Percentiles rank a stretch among this genome's conserved stretches.
phyloP scores from a whole-genome alignment of 1,140 invertebrate genomes.

The Tetramorium parvispinum region DNA sequence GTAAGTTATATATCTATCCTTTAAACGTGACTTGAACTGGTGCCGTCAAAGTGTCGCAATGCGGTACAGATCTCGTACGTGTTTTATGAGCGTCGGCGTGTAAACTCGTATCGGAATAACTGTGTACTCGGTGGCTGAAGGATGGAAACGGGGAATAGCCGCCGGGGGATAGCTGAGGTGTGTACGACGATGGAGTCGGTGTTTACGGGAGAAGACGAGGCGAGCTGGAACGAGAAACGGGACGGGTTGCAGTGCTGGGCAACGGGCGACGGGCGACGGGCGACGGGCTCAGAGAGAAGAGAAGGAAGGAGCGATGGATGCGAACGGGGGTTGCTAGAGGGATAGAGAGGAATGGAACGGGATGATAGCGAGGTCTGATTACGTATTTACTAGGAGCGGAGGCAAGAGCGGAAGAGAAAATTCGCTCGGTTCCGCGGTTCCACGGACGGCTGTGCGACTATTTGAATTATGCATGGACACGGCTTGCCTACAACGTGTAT shows the following conservation, averaged over 20 bases:
- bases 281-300: slow-evolving; percentile 49
- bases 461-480: slow-evolving; percentile 86
- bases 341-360: slow-evolving; percentile 34
- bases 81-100: slow-evolving; percentile 76
- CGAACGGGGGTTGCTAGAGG: slow-evolving; percentile 26
- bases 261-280: background rate
- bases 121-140: slow-evolving; percentile 23
- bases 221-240: slow-evolving; percentile 64
- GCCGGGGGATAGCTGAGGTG: slow-evolving; percentile 63
- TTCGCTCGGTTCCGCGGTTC: slow-evolving; percentile 79
- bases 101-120: slow-evolving; percentile 77
- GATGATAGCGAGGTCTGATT: slow-evolving; percentile 84
- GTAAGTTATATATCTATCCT: background rate
- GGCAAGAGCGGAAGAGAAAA: slow-evolving; percentile 84
- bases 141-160: slow-evolving; percentile 13
- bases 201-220: slow-evolving; percentile 48
- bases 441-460: slow-evolving; percentile 83
- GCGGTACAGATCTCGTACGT: slow-evolving; percentile 76
- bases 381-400: slow-evolving; percentile 85
- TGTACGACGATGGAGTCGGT: slow-evolving; percentile 61
- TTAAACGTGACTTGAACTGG: slow-evolving; percentile 54
- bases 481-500: slow-evolving; percentile 85
- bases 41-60: slow-evolving; percentile 78
- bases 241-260: slow-evolving; percentile 34
- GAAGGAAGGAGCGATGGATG: slow-evolving; percentile 40